Conservation (phyloP, 2,113 vertebrate genomes). For the Haemorhous mexicanus region DNA sequence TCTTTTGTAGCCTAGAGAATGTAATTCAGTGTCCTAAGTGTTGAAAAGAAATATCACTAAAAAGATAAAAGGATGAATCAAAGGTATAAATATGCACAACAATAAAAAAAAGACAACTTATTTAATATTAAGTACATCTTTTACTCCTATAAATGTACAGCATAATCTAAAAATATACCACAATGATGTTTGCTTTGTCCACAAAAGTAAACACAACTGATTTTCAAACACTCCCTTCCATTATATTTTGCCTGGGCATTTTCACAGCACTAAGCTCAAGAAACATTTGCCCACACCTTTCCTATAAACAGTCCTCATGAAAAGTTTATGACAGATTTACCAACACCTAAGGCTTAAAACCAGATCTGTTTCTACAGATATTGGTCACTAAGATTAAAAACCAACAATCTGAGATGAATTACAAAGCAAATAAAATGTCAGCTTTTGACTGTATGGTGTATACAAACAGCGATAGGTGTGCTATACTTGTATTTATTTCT, state of each 20-base stretch:
- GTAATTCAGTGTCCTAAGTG: not conserved
- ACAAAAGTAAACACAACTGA: constrained; percentile 13
- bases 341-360: not conserved
- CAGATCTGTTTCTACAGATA: not conserved
- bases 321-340: not conserved
- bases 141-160: not conserved
- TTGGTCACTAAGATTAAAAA: not conserved
- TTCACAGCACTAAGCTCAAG: constrained; percentile 13
- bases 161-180: not conserved
- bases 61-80: constrained; percentile 8
- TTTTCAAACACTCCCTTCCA: not conserved
- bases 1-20: not conserved
- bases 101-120: not conserved
- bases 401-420: not conserved
- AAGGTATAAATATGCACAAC: not conserved
- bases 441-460: not conserved
- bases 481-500: not conserved
- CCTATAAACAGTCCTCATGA: not conserved
- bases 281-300: not conserved
- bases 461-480: not conserved
- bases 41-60: not conserved
- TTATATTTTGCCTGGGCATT: not conserved
- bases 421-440: not conserved
- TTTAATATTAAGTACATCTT: not conserved
- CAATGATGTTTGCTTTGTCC: not conserved